Conservation (phyloP, 2,113 vertebrate species). For the Fulica atra region DNA sequence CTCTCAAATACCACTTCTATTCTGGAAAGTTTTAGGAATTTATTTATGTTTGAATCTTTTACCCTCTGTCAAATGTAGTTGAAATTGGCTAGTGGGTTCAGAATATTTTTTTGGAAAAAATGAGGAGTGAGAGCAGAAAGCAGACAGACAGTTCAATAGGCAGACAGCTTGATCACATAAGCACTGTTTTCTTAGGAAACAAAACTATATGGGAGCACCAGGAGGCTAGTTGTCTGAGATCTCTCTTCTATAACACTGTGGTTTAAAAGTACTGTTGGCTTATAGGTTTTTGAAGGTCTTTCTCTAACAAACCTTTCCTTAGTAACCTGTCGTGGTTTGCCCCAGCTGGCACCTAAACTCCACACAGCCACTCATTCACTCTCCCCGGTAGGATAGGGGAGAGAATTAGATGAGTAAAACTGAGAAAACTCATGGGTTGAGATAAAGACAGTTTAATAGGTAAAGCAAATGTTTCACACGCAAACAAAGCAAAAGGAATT, state of each 20-base stretch:
- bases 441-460: too few species aligned
- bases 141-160: background rate
- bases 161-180: constrained; percentile 7
- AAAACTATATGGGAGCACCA: background rate
- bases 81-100: background rate
- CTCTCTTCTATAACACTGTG: background rate
- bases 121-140: background rate
- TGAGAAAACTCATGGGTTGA: too few species aligned
- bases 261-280: background rate
- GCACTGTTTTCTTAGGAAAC: constrained; percentile 15
- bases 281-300: background rate
- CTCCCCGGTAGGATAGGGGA: too few species aligned
- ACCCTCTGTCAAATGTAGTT: background rate
- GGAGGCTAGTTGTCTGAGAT: background rate
- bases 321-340: background rate
- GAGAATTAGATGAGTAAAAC: too few species aligned
- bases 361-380: too few species aligned
- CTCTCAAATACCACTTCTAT: background rate
- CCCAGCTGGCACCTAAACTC: too few species aligned
- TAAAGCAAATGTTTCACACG: too few species aligned
- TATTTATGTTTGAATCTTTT: background rate
- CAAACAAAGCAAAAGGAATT: too few species aligned
- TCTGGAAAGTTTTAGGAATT: background rate
- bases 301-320: background rate
- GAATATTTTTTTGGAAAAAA: background rate